Base-by-base conservation (phyloP, 1,140 invertebrate genomes). In the Heliconius nattereri region DNA sequence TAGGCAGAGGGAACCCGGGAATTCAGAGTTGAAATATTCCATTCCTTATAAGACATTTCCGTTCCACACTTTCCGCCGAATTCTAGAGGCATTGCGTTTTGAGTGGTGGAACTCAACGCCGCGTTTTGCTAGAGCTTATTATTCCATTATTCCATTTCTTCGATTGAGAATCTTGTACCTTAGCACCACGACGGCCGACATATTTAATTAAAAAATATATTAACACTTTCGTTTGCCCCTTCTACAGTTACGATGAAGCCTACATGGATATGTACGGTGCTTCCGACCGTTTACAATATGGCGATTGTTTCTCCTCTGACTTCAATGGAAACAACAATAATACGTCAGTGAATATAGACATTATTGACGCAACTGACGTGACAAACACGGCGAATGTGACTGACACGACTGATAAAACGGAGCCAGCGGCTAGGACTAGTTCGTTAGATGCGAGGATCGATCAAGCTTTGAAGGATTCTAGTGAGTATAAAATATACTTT, bases 191-290 rank as follows among this genome's bases (percentile, higher is more conserved):
- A 7, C 6, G 32, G 32, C 32, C 32, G 6, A 35, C 6, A 6
- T 35, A 7, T 35, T 35, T 35, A 35, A 35, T 35, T 35, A 35
- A 45, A 45, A 45, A 45, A 32, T 54, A 72, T 72, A 26, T 54
- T 85, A 81, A 13, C 26, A 29, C 16, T 11, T 66, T 66, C 26
- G 32, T 35, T 35, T 35, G 32, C 23, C 29, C 60, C 11, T 13
- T 29, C 11, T n/a, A 7, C 78, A 92, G 91, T 1, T 94, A 94
- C 74, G 92, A 94, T 72, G 92, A 92, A 78, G 92, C 92, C 0
- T 94, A 94, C 80, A 87, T 88, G 87, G 91, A 92, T 52, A 94
- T 86, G 85, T 94, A 92, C 84, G 92, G 92, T 7, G 91, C 91
- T 9, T 82, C 88, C 1, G 92, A 94, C 71, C 85, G 89, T 8